A percentile compares a stretch with the other conserved stretches of the same genome.
phyloP scores from a whole-genome alignment of 1,140 invertebrate species.

The Zaprionus vittiger region DNA sequence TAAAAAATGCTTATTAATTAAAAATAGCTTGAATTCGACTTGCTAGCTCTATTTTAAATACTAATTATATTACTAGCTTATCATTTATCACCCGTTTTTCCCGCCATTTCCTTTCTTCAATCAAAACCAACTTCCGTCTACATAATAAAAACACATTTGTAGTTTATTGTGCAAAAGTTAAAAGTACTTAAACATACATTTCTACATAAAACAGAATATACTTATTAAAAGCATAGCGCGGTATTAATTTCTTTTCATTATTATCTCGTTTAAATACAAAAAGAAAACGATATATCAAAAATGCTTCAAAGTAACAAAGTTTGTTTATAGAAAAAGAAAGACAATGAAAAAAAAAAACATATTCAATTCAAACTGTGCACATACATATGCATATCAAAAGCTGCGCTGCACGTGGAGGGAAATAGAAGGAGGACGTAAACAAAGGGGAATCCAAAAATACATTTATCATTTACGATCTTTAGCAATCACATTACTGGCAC shows the following conservation, averaged over 20 bases:
- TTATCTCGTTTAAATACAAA: conserved; percentile 26
- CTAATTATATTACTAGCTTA: neutral
- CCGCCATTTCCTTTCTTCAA: neutral
- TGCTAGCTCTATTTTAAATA: no score
- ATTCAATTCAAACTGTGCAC: conserved; percentile 30
- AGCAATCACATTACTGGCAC: conserved; percentile 83
- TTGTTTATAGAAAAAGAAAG: conserved; percentile 19
- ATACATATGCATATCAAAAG: conserved; percentile 53
- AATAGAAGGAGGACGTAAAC: conserved; percentile 28
- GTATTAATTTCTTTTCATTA: conserved; percentile 40
- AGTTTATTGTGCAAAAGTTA: conserved; percentile 79
- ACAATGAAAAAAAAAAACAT: conserved; percentile 20
- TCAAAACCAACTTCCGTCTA: conserved; percentile 20
- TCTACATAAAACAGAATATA: conserved; percentile 75
- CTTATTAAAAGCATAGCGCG: conserved; percentile 70
- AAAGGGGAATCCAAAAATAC: conserved; percentile 66
- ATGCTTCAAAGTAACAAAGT: conserved; percentile 72
- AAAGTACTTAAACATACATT: conserved; percentile 77
- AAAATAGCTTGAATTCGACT: no score
- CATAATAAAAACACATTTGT: conserved; percentile 76
- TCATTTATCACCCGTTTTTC: neutral
- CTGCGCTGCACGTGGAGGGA: conserved; percentile 41
- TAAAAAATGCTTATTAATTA: no score
- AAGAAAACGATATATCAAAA: conserved; percentile 20
- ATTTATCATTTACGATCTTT: conserved; percentile 56